Base-by-base conservation (phyloP, 2,797 vertebrate species). In the Emys orbicularis region DNA sequence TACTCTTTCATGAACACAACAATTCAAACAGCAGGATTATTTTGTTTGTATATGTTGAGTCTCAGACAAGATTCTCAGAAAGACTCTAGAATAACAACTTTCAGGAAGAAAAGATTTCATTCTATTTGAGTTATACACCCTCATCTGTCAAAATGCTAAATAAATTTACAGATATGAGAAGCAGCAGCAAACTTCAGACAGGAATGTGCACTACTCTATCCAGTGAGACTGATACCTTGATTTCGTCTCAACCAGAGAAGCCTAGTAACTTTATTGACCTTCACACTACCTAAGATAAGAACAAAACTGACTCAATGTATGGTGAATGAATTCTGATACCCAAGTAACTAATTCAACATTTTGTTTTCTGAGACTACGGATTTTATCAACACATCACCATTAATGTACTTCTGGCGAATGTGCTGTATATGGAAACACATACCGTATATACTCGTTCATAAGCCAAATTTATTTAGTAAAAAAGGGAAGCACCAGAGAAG, bases 161-260 rank as follows among this genome's bases (percentile, higher is more conserved):
- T 76, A 3, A 29, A 94, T 94, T 89, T 93, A 92, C 94, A 85
- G 91, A 95, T 57, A 82, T 92, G 77, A 95, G 86, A 31, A 94
- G 91, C 94, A 93, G 92, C 90, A 95, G 90, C 91, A 95, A 95
- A 97, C 88, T 96, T 97, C 91, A 97, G 91, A 72, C 19, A 37
- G n/a, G n/a, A 72, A 72, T 12, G 41, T 72, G 18, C n/a, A 37
- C n/a, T 37, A 37, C 8, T 23, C 19, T 72, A 72, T 72, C 19
- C 18, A 23, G 81, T 90, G 87, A 94, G 86, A 92, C 86, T 94
- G 80, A 84, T 94, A 95, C 91, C 92, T 94, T 95, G 82, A 97
- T 97, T 97, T 96, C 91, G 96, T 97, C 96, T 97, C 90, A 97
- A 7, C 86, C 95, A 89, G 93, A 96, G 88, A 94, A 96, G 93